phyloP scores from a whole-genome alignment of 2,888 invertebrate species.

The Cryptophagus acutangulus region DNA sequence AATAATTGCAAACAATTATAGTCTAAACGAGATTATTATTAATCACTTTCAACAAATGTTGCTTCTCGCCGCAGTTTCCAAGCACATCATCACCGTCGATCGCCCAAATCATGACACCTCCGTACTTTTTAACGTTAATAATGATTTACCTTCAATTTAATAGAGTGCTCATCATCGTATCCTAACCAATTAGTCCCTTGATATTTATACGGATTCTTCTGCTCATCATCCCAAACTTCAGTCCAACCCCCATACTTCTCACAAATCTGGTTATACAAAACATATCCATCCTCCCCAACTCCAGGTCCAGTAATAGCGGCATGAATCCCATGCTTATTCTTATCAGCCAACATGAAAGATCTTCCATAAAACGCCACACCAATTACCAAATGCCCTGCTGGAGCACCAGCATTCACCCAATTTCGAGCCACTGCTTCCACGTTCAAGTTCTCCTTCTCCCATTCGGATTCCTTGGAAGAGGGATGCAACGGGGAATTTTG shows the following conservation, averaged over 20 bases:
- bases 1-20: no score
- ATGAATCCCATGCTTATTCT: constrained; percentile 48
- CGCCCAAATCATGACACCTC: constrained; percentile 32
- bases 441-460: constrained; percentile 22
- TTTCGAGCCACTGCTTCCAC: constrained; percentile 48
- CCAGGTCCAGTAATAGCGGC: constrained; percentile 57
- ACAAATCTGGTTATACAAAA: constrained; percentile 62
- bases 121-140: constrained; percentile 23
- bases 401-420: constrained; percentile 54
- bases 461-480: constrained; percentile 43
- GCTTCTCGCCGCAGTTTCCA: constrained; percentile 27
- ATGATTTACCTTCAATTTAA: constrained; percentile 24
- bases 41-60: constrained; percentile 23
- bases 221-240: constrained; percentile 21
- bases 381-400: constrained; percentile 58
- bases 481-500: constrained; percentile 62
- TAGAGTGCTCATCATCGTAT: constrained; percentile 22
- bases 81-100: constrained; percentile 28
- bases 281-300: constrained; percentile 45
- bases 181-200: constrained; percentile 21
- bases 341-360: constrained; percentile 55
- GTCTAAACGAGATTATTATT: no score
- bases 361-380: constrained; percentile 69
- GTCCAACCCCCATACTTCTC: constrained; percentile 17
- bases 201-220: constrained; percentile 22